These are phyloP conservation scores for Lasiurus borealis DNA, from an alignment of 2,113 vertebrate species.

Conservation along the genomic window DNA sequence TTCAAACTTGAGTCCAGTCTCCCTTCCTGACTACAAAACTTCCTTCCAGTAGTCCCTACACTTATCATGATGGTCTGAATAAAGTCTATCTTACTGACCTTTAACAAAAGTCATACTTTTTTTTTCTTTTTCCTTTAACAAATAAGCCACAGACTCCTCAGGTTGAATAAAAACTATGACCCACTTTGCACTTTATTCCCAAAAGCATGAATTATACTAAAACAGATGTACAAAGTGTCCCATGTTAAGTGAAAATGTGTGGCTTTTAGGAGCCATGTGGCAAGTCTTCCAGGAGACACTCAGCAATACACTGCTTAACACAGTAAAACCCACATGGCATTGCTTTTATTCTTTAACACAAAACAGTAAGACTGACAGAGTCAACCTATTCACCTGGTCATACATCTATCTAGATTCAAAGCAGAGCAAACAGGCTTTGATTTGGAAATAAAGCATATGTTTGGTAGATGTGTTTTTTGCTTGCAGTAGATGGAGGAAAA, in stretches of 20 bases:
- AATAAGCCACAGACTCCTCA: not conserved
- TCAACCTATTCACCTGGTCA: not conserved
- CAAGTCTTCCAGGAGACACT: not conserved
- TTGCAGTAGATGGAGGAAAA: not conserved
- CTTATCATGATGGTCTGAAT: not conserved
- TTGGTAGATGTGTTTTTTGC: not conserved
- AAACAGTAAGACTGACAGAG: not conserved
- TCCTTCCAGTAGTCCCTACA: not conserved
- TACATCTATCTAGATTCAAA: not conserved
- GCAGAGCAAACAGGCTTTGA: not conserved
- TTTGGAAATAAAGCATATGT: not conserved
- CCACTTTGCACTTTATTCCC: not conserved
- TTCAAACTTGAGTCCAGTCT: not conserved
- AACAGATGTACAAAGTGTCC: not conserved
- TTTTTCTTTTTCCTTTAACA: not conserved
- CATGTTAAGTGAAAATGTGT: not conserved
- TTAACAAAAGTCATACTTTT: not conserved
- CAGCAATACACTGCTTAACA: not conserved
- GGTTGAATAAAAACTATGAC: not conserved
- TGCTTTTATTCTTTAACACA: not conserved
- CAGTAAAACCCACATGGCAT: not conserved
- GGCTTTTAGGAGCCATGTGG: not conserved
- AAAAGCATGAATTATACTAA: not conserved
- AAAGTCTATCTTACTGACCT: not conserved
- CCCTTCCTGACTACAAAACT: not conserved